Evolutionary conservation across 2,113 vertebrate genomes (phyloP).

Genomic region (Polypterus senegalus): DNA sequence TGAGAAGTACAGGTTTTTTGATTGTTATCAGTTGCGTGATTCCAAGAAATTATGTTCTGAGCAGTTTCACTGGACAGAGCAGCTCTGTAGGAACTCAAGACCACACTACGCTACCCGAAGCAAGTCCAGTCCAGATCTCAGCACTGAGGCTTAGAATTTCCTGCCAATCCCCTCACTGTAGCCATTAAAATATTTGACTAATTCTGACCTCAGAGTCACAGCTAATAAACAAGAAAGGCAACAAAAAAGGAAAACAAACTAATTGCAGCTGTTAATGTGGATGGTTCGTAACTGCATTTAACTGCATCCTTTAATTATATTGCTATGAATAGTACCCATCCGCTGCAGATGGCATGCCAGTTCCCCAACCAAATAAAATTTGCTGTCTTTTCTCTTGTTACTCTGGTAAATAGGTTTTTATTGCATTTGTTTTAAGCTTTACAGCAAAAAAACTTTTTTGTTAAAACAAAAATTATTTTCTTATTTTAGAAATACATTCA

Average conservation of each 20-base stretch:
- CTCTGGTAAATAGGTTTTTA: slow-evolving; percentile 18
- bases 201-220: slow-evolving; percentile 52
- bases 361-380: slow-evolving; percentile 10
- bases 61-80: slow-evolving; percentile 16
- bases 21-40: slow-evolving; percentile 29
- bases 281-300: slow-evolving; percentile 38
- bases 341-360: slow-evolving; percentile 24
- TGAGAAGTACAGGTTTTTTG: slow-evolving; percentile 20
- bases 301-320: slow-evolving; percentile 42
- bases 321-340: slow-evolving; percentile 38
- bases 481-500: too few species aligned
- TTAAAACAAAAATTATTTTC: too few species aligned
- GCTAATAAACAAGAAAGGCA: slow-evolving; percentile 56
- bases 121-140: slow-evolving; percentile 21
- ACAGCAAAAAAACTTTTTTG: too few species aligned
- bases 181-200: slow-evolving; percentile 56
- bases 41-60: slow-evolving; percentile 15
- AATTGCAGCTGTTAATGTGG: slow-evolving; percentile 43
- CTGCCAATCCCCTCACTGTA: slow-evolving; percentile 40
- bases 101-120: slow-evolving; percentile 21
- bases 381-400: slow-evolving; percentile 20
- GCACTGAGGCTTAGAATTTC: slow-evolving; percentile 13
- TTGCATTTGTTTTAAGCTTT: slow-evolving; percentile 18
- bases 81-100: not conserved
- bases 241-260: slow-evolving; percentile 25